Conservation (phyloP, 2,888 invertebrate species). For the Andrena trimmerana region DNA sequence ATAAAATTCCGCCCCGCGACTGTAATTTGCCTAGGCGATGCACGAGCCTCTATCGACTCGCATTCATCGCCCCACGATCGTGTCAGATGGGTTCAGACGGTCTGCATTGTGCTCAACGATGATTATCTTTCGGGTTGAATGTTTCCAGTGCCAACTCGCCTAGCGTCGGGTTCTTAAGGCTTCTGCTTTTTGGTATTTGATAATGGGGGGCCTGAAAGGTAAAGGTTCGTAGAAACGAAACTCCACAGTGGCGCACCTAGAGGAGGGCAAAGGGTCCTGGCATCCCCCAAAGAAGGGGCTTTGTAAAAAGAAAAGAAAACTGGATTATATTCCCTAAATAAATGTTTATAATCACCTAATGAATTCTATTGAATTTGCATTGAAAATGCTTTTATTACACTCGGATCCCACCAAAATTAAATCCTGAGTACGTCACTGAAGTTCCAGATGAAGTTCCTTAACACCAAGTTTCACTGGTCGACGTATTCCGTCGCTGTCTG, state of each 20-base stretch:
- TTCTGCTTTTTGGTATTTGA: background rate
- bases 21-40: slow-evolving; percentile 68
- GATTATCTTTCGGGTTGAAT: slow-evolving; percentile 35
- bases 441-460: no score
- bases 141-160: slow-evolving; percentile 8
- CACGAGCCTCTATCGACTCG: slow-evolving; percentile 61
- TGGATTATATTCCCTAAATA: no score
- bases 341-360: no score
- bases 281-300: no score
- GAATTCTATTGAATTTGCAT: no score
- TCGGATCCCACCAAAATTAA: no score
- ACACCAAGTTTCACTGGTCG: no score
- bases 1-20: slow-evolving; percentile 57
- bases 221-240: background rate
- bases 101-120: slow-evolving; percentile 49
- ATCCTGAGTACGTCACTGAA: no score
- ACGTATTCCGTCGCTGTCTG: no score
- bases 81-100: slow-evolving; percentile 53
- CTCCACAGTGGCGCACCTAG: background rate
- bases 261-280: no score
- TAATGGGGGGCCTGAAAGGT: background rate
- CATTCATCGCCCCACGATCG: slow-evolving; percentile 60
- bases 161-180: background rate
- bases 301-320: no score
- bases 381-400: no score